These are phyloP conservation scores for Drosophila tani DNA, from an alignment of 1,140 invertebrate species.

Conservation along the genomic window DNA sequence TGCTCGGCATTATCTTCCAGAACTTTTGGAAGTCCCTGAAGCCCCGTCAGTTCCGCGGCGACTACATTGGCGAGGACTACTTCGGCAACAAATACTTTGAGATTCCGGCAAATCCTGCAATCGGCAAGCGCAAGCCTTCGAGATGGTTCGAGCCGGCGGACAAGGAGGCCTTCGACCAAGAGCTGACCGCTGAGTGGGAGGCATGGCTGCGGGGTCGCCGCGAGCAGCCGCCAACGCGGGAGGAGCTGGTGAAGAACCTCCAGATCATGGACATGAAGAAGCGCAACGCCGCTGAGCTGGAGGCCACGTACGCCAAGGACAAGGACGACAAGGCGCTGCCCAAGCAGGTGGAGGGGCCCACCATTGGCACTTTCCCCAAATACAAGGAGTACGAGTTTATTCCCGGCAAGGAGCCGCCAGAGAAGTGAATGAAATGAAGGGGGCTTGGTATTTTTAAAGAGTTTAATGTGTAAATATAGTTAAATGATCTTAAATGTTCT, in stretches of 20 bases:
- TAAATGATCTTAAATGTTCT: conserved; percentile 64
- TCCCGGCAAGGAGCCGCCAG: conserved; percentile 69
- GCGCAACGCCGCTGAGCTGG: conserved; percentile 90
- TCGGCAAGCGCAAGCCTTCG: conserved; percentile 87
- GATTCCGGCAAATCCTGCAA: conserved; percentile 87
- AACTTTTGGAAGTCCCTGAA: conserved; percentile 88
- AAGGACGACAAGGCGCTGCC: conserved; percentile 78
- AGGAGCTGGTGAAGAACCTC: conserved; percentile 90
- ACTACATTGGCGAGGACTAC: conserved; percentile 89
- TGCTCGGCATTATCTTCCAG: conserved; percentile 85
- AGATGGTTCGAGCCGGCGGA: conserved; percentile 90
- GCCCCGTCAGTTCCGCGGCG: conserved; percentile 86
- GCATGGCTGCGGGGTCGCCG: conserved; percentile 89
- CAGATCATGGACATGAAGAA: conserved; percentile 90
- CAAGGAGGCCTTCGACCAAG: conserved; percentile 88
- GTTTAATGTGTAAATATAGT: conserved; percentile 62
- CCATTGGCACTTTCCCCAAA: conserved; percentile 73
- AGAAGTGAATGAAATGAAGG: conserved; percentile 32
- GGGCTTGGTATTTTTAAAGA: conserved; percentile 27
- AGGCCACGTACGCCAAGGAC: conserved; percentile 85
- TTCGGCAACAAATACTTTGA: conserved; percentile 94
- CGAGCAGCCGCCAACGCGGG: conserved; percentile 88
- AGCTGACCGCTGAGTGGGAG: conserved; percentile 93
- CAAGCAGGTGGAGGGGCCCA: conserved; percentile 72
- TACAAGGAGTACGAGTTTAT: conserved; percentile 84